A percentile compares a stretch with the other conserved stretches of the same genome.
These are phyloP conservation scores for Chrysaora quinquecirrha DNA, from an alignment of 30 jellyfish, hydroid and myxozoan species.

Conservation along the genomic window DNA sequence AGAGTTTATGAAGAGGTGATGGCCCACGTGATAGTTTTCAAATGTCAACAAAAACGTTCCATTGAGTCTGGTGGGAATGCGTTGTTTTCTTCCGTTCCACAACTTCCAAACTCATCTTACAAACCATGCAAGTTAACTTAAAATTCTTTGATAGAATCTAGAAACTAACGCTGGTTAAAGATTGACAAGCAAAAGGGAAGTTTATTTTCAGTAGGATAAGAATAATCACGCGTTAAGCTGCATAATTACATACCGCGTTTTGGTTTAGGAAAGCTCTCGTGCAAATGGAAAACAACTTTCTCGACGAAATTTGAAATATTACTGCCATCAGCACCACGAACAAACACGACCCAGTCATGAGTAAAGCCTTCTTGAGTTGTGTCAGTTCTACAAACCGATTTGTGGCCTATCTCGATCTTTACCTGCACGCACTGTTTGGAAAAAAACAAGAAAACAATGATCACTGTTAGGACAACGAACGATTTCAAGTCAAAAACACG, in stretches of 20 bases:
- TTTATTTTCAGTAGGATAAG: no score
- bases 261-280: constrained; percentile 97
- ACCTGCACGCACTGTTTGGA: constrained; percentile 89
- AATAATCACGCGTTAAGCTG: no score
- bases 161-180: no score
- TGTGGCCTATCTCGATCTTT: constrained; percentile 97
- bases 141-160: no score
- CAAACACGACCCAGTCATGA: constrained; percentile 97
- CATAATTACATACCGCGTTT: constrained; percentile 95
- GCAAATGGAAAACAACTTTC: constrained; percentile 91
- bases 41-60: no score
- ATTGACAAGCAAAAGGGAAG: no score
- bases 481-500: not conserved
- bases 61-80: no score
- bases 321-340: constrained; percentile 95
- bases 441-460: constrained; percentile 11
- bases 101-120: no score
- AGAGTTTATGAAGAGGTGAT: no score
- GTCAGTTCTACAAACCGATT: constrained; percentile 86
- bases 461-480: not conserved
- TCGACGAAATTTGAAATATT: constrained; percentile 95
- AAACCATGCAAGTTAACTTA: no score
- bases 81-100: no score
- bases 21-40: no score
- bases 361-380: constrained; percentile 87